Conservation (phyloP, 1,140 invertebrate species). For the Pseudomyrmex cubaensis region DNA sequence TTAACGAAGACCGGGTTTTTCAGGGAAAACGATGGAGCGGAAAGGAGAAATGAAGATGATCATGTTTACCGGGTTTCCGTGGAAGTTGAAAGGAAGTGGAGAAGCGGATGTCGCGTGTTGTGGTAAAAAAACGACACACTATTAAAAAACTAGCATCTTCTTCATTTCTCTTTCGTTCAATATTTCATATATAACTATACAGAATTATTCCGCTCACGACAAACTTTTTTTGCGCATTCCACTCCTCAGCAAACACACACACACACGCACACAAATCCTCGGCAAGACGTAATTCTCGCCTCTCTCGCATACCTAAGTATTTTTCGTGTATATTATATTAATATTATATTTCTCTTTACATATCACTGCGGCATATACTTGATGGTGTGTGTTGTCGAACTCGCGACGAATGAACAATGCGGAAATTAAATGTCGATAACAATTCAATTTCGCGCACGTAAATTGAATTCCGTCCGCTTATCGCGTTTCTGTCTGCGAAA, state of each 20-base stretch:
- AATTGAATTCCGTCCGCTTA: conserved; percentile 55
- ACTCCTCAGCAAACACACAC: not conserved
- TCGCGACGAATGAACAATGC: conserved; percentile 58
- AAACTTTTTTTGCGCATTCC: conserved; percentile 40
- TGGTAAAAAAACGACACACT: conserved; percentile 58
- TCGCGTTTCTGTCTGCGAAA: conserved; percentile 46
- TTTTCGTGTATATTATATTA: conserved; percentile 24
- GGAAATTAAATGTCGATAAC: conserved; percentile 66
- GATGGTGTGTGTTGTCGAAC: conserved; percentile 31
- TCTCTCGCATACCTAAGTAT: conserved; percentile 1
- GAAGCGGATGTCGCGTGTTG: not conserved
- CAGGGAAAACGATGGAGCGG: not conserved
- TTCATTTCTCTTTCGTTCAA: conserved; percentile 47
- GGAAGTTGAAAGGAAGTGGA: not conserved
- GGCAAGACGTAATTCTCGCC: not conserved
- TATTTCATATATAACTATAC: conserved; percentile 57
- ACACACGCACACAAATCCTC: too few species aligned
- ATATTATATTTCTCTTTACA: conserved; percentile 42
- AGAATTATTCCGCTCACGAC: conserved; percentile 45
- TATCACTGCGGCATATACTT: conserved; percentile 33
- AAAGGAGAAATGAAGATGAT: conserved; percentile 13
- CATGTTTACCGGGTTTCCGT: too few species aligned
- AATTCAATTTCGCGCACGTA: conserved; percentile 59
- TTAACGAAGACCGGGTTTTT: not conserved
- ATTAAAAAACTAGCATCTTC: conserved; percentile 69